These are phyloP conservation scores for Jacana jacana DNA, from an alignment of 2,113 vertebrate species.

Conservation along the genomic window DNA sequence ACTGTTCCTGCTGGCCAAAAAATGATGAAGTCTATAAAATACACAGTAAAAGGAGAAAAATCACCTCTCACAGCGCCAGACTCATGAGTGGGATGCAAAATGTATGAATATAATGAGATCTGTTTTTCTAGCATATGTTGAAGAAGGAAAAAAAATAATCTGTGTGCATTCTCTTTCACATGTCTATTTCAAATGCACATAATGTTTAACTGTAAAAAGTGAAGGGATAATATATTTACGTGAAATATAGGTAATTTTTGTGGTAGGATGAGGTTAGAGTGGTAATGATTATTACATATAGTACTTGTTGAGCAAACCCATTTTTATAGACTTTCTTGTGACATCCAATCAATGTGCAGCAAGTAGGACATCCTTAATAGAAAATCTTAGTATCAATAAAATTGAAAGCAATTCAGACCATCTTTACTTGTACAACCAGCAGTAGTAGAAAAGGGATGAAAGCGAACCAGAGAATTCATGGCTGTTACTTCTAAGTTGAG, in stretches of 20 bases:
- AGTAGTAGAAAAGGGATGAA: not conserved
- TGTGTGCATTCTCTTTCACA: not conserved
- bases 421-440: not conserved
- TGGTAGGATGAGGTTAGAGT: not conserved
- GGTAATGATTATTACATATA: not conserved
- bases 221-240: not conserved
- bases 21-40: not conserved
- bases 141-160: not conserved
- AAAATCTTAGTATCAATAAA: not conserved
- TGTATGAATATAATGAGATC: not conserved
- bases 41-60: not conserved
- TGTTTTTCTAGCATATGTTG: not conserved
- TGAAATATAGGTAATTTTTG: not conserved
- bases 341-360: not conserved
- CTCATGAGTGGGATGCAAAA: not conserved
- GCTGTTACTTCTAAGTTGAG: not conserved
- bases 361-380: not conserved
- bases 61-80: not conserved
- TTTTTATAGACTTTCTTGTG: not conserved
- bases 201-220: not conserved
- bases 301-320: not conserved
- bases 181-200: not conserved
- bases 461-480: not conserved
- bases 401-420: not conserved
- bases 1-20: not conserved